Evolutionary conservation across 2,888 invertebrate species (phyloP).

Genomic region (Trissonchulus sp.): DNA sequence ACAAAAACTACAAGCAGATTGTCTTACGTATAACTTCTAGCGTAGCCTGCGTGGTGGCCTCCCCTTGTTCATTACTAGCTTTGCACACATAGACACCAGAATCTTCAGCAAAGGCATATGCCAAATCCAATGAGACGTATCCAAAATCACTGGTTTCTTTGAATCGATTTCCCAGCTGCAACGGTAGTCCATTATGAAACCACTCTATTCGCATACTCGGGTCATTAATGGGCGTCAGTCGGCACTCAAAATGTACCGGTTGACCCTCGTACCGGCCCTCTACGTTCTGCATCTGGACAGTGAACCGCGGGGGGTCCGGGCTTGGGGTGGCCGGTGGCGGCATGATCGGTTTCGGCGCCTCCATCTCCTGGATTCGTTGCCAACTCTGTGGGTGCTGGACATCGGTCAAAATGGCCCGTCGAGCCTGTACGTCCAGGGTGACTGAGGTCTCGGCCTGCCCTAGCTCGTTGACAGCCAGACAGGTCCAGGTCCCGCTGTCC

Average conservation of each 20-base stretch:
- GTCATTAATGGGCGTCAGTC: constrained; percentile 82
- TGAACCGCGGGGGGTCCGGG: constrained; percentile 46
- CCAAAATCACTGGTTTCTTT: constrained; percentile 67
- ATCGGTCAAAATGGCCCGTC: constrained; percentile 40
- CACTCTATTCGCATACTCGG: constrained; percentile 84
- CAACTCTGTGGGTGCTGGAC: constrained; percentile 45
- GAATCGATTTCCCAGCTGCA: constrained; percentile 44
- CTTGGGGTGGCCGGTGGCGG: constrained; percentile 35
- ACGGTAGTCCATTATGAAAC: constrained; percentile 58
- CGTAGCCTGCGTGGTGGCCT: constrained; percentile 42
- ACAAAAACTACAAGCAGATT: too few relatives aligned
- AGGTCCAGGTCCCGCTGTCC: constrained; percentile 85
- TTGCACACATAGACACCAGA: constrained; percentile 80
- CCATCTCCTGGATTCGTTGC: constrained; percentile 49
- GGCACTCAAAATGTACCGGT: constrained; percentile 84
- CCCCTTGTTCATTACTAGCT: constrained; percentile 29
- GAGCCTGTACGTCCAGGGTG: constrained; percentile 75
- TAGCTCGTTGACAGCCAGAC: constrained; percentile 82
- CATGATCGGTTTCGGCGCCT: constrained; percentile 42
- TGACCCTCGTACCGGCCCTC: constrained; percentile 63
- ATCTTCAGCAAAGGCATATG: constrained; percentile 76
- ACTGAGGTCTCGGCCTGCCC: constrained; percentile 75
- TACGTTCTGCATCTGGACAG: constrained; percentile 44
- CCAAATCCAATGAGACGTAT: constrained; percentile 82
- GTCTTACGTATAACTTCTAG: constrained; percentile 42